A percentile compares a stretch with the other conserved stretches of the same genome.
phyloP scores from a whole-genome alignment of 2,888 invertebrate species.

The Campoplex nolae region DNA sequence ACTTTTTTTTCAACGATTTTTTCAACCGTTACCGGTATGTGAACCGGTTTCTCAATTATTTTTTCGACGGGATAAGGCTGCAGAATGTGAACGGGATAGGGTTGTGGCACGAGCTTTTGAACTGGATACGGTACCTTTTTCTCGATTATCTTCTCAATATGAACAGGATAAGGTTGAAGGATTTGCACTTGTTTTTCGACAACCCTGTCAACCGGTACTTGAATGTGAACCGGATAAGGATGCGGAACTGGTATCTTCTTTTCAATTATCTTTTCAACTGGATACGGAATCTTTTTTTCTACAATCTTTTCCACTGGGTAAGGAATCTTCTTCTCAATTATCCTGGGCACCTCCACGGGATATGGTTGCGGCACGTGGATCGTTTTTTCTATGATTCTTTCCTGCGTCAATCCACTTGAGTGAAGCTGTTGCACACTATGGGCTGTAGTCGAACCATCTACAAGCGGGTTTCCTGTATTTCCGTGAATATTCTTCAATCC shows the following conservation, averaged over 20 bases:
- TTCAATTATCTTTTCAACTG: slow-evolving; percentile 86
- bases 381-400: slow-evolving; percentile 84
- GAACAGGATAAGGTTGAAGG: slow-evolving; percentile 85
- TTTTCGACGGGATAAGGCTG: slow-evolving; percentile 86
- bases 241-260: slow-evolving; percentile 86
- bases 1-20: slow-evolving; percentile 85
- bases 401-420: slow-evolving; percentile 69
- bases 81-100: slow-evolving; percentile 73
- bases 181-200: slow-evolving; percentile 88
- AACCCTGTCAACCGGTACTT: slow-evolving; percentile 85
- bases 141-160: slow-evolving; percentile 84
- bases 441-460: slow-evolving; percentile 22
- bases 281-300: slow-evolving; percentile 86
- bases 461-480: slow-evolving; percentile 25
- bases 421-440: background rate
- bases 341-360: slow-evolving; percentile 85
- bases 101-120: slow-evolving; percentile 84
- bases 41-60: slow-evolving; percentile 86
- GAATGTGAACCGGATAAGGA: slow-evolving; percentile 85
- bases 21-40: slow-evolving; percentile 74
- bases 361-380: slow-evolving; percentile 84
- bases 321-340: slow-evolving; percentile 84
- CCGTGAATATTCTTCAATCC: slow-evolving; percentile 31
- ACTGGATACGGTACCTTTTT: slow-evolving; percentile 86
- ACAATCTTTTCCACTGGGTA: slow-evolving; percentile 86